Evolutionary conservation across 2,113 vertebrate species (phyloP), one percentile per base, ranked within the genome.

Genomic region (Meleagris gallopavo): DNA sequence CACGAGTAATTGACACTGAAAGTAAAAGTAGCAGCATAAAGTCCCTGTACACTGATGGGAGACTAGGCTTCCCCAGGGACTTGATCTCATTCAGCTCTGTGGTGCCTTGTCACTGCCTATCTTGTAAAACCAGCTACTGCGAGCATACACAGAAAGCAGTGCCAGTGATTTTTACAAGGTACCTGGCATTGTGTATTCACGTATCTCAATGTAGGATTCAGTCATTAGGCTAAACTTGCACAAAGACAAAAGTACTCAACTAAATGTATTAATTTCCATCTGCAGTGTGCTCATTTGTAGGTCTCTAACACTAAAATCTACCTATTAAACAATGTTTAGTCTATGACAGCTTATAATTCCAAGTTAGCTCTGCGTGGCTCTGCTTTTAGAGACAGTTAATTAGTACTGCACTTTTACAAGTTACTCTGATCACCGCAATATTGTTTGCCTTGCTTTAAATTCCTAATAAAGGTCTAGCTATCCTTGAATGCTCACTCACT

Each of bases 401-500:
- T 70, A 93, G 78, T 52, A 38, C n/a, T 73, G 62, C 83, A 62
- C 94, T 96, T 90, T 83, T 13, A 93, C 86, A 88, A 81, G 84
- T 89, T 84, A 71, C 72, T 84, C 69, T 62, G 25, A 82, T 34
- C 43, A 61, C 55, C 62, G n/a, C 65, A 45, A 24, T 38, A 54
- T 10, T 29, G 58, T 86, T 88, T 95, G 69, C 36, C 38, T 71
- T 64, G 40, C 70, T 93, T 38, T 57, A 83, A 41, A 90, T 75
- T 27, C 64, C 45, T 52, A 89, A 69, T 58, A 86, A 77, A 16
- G 67, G 22, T 69, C 65, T 83, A 83, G 71, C 70, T 82, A 40
- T 9, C 86, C 67, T 89, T 48, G 88, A 46, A 69, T 70, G 86
- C 54, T 45, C 38, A 34, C 10, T 84, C 81, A 57, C 93, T 95